These are phyloP conservation scores for Pongo pygmaeus DNA, from an alignment of 2,113 vertebrate species.

Conservation along the genomic window DNA sequence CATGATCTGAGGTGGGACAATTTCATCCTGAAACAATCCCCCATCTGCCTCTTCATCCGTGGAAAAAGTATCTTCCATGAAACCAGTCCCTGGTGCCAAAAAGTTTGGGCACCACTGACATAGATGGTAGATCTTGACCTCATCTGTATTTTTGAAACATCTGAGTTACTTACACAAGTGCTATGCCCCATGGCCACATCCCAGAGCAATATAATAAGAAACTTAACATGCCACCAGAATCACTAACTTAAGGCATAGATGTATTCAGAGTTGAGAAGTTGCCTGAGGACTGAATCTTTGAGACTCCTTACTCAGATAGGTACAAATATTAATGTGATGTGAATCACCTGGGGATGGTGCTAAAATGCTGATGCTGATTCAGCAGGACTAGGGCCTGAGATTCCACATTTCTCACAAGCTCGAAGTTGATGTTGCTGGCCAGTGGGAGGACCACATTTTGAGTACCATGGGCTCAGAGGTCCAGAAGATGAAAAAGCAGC, in stretches of 20 bases:
- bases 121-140: not conserved
- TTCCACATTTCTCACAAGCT: not conserved
- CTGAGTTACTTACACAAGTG: not conserved
- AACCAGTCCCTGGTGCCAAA: too few relatives aligned
- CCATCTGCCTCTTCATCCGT: too few relatives aligned
- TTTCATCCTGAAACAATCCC: too few relatives aligned
- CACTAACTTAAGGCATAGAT: not conserved
- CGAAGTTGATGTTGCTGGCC: not conserved
- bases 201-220: not conserved
- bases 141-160: not conserved
- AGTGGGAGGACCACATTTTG: too few relatives aligned
- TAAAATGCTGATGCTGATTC: not conserved
- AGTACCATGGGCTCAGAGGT: not conserved
- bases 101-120: not conserved
- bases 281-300: not conserved
- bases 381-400: not conserved
- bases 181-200: not conserved
- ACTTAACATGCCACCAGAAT: not conserved
- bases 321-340: not conserved
- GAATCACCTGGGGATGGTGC: not conserved
- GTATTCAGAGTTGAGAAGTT: not conserved
- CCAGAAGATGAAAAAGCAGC: not conserved
- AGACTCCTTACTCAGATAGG: not conserved
- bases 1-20: too few relatives aligned
- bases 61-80: too few relatives aligned